phyloP scores from a whole-genome alignment of 2,888 invertebrate genomes.

The Leucoma salicis region DNA sequence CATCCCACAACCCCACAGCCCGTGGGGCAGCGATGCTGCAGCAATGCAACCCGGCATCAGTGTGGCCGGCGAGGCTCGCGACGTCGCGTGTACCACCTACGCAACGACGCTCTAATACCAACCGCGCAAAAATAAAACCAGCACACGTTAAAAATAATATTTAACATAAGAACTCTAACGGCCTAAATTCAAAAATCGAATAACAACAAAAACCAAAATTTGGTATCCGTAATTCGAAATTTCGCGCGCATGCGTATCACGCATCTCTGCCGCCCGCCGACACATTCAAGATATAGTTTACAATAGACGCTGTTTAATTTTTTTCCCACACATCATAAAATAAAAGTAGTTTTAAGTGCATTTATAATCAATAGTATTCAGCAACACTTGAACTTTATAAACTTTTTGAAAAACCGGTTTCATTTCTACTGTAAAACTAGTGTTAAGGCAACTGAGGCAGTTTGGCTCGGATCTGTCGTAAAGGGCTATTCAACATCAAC shows the following conservation, averaged over 20 bases:
- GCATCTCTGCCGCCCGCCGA: slow-evolving; percentile 67
- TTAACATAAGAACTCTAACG: slow-evolving; percentile 37
- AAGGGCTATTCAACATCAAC: slow-evolving; percentile 71
- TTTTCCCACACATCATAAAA: slow-evolving; percentile 63
- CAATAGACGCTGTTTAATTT: slow-evolving; percentile 77
- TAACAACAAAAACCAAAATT: slow-evolving; percentile 71
- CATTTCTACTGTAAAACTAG: slow-evolving; percentile 72
- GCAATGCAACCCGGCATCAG: slow-evolving; percentile 68
- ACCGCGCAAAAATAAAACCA: slow-evolving; percentile 47
- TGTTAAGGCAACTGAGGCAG: slow-evolving; percentile 78
- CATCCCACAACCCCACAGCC: slow-evolving; percentile 44
- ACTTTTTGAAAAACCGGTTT: slow-evolving; percentile 64
- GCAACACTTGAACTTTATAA: slow-evolving; percentile 79
- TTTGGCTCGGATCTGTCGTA: slow-evolving; percentile 72
- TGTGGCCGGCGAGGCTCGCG: slow-evolving; percentile 78
- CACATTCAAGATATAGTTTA: slow-evolving; percentile 79
- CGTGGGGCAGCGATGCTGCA: slow-evolving; percentile 60
- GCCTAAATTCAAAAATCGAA: slow-evolving; percentile 56
- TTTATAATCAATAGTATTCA: slow-evolving; percentile 73
- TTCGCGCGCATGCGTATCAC: slow-evolving; percentile 73
- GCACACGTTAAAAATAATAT: slow-evolving; percentile 33
- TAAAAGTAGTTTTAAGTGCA: slow-evolving; percentile 74
- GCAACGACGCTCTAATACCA: slow-evolving; percentile 70
- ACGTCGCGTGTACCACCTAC: slow-evolving; percentile 76
- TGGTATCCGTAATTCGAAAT: slow-evolving; percentile 67